Base-by-base conservation (phyloP, 2,113 vertebrate genomes). In the Protobothrops mucrosquamatus region DNA sequence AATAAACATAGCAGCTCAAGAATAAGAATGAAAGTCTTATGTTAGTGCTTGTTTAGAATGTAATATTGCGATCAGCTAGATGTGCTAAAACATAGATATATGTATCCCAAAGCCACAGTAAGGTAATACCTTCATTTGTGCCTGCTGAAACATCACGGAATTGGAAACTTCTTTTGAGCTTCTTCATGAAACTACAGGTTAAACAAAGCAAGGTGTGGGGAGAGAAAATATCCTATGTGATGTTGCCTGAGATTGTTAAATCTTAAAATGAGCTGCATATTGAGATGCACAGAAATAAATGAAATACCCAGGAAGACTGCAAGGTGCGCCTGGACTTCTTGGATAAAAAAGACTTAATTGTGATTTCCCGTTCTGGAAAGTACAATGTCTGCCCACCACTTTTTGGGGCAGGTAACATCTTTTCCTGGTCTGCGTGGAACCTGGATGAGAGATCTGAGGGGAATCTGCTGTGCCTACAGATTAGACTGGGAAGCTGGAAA, bases 1-100 rank as follows among this genome's bases (percentile, higher is more conserved):
- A 97, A 97, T 94, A 97, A 97, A 97, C 96, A 97, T 95, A 85
- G 96, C 93, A 94, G 96, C 97, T 97, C 94, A 95, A 92, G 93
- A 96, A 95, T 94, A 95, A 97, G 95, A 95, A 90, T 93, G 96
- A 89, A 96, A 95, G 94, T 92, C 92, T 93, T 96, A 94, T 0
- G 3, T 89, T 87, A 86, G 93, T 94, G 94, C 94, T 95, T 95
- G 96, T 94, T 93, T 91, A 81, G 96, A 96, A 97, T 97, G 93
- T 96, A 96, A 97, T 96, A 95, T 1, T 81, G 93, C 87, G 94
- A 34, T 94, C 46, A 86, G 43, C 89, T 51, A 29, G 92, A 2
- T 91, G 4, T 11, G n/a, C 64, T 24, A 89, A 90, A 4, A 24
- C 55, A 22, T 11, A 4, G 74, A 0, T 6, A 15, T 15, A 46